Percentiles rank a stretch among this genome's conserved stretches.
Conservation (phyloP, 2,888 invertebrate species). For the Eupithecia dodoneata region DNA sequence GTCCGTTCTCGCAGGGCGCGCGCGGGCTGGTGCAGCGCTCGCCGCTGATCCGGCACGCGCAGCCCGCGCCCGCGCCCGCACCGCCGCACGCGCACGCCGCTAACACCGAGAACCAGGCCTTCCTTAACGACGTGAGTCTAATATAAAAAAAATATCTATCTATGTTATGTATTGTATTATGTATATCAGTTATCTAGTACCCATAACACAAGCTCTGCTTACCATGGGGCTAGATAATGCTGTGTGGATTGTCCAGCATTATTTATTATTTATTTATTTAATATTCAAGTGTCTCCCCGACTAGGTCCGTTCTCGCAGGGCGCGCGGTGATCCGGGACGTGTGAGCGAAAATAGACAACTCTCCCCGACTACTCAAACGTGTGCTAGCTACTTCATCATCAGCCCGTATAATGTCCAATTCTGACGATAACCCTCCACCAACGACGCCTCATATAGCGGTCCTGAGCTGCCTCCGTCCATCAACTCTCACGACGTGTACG, state of each 20-base stretch:
- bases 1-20: slow-evolving; percentile 85
- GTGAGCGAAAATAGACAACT: too few relatives aligned
- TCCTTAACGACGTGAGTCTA: slow-evolving; percentile 86
- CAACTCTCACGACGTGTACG: background rate
- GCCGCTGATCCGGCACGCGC: slow-evolving; percentile 93
- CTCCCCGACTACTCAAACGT: too few relatives aligned
- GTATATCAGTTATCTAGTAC: too few relatives aligned
- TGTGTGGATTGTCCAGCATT: too few relatives aligned
- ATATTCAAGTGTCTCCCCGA: background rate
- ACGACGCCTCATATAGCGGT: background rate
- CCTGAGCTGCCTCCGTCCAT: too few relatives aligned
- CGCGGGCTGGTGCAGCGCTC: slow-evolving; percentile 95
- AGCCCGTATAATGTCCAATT: background rate
- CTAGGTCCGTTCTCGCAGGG: background rate
- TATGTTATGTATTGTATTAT: too few relatives aligned
- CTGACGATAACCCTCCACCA: background rate
- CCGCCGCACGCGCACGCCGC: slow-evolving; percentile 83
- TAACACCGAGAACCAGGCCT: slow-evolving; percentile 89
- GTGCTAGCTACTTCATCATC: too few relatives aligned
- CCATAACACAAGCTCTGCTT: too few relatives aligned
- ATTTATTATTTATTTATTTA: too few relatives aligned
- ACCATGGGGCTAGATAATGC: too few relatives aligned
- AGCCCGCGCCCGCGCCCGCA: slow-evolving; percentile 85
- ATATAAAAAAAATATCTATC: too few relatives aligned
- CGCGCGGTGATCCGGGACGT: too few relatives aligned